Evolutionary conservation across 37 sponge, comb jelly and placozoan species (phyloP).

Genomic region (Beroe forskalii): DNA sequence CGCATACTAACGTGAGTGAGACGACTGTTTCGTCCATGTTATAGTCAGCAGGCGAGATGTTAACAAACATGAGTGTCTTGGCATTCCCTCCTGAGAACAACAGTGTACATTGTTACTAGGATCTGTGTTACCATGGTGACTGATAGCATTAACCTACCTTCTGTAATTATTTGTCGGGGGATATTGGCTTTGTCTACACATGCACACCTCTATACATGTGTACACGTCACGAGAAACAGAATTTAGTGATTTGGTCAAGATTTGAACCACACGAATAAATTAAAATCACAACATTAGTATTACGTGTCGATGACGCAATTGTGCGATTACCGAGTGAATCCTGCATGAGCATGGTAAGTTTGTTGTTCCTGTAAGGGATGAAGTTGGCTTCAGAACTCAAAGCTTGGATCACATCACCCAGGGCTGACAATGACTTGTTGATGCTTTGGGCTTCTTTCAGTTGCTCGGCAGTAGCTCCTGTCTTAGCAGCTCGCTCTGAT

Average conservation of each 20-base stretch:
- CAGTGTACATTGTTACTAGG: background rate
- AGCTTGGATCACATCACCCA: slow-evolving; percentile 72
- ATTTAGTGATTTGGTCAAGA: too few species aligned
- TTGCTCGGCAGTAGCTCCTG: slow-evolving; percentile 71
- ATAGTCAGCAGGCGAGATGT: slow-evolving; percentile 74
- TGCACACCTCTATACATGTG: too few species aligned
- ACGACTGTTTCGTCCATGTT: slow-evolving; percentile 72
- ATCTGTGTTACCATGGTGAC: slow-evolving; percentile 9
- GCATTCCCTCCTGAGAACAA: slow-evolving; percentile 70
- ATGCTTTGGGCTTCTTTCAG: slow-evolving; percentile 74
- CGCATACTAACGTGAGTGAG: slow-evolving; percentile 69
- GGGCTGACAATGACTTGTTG: slow-evolving; percentile 70
- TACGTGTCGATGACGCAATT: too few species aligned
- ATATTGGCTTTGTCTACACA: too few species aligned
- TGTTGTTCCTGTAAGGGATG: slow-evolving; percentile 73
- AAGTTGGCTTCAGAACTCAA: slow-evolving; percentile 66
- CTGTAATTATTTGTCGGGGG: too few species aligned
- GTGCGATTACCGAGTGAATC: slow-evolving; percentile 71
- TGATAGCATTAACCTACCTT: too few species aligned
- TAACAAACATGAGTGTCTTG: slow-evolving; percentile 77
- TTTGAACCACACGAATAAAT: too few species aligned
- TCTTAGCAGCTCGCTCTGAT: slow-evolving; percentile 72
- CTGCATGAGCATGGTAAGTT: slow-evolving; percentile 74
- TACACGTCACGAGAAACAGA: too few species aligned
- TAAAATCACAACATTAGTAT: too few species aligned